Percentiles rank a stretch among this genome's conserved stretches.
Evolutionary conservation across 2,797 vertebrate species (phyloP).

Genomic region (Sebastes oblongus): DNA sequence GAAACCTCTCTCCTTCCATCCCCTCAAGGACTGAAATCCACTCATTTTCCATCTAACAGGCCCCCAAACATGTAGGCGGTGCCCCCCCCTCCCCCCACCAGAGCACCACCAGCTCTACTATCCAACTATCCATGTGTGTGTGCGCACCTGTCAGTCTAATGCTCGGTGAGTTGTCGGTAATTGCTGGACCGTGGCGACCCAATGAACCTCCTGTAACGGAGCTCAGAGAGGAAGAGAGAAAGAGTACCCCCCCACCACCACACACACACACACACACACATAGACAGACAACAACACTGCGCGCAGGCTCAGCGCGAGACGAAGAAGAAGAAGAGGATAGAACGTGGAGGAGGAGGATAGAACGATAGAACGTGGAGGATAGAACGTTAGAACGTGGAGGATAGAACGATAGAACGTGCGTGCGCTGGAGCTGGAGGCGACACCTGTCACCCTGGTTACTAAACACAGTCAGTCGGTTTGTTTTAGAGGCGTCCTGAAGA

Average conservation of each 20-base stretch:
- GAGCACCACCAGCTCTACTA: not conserved
- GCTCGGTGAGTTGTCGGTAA: slow-evolving; percentile 61
- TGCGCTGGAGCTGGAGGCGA: slow-evolving; percentile 60
- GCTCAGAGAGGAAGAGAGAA: slow-evolving; percentile 32
- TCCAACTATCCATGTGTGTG: slow-evolving; percentile 1
- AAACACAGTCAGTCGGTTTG: slow-evolving; percentile 59
- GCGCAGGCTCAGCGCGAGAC: slow-evolving; percentile 20
- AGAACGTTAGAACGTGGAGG: slow-evolving; percentile 1
- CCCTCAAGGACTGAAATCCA: slow-evolving; percentile 15
- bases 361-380: not conserved
- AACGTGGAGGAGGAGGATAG: not conserved
- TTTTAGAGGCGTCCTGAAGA: slow-evolving; percentile 37
- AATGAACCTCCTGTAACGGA: slow-evolving; percentile 66
- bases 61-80: slow-evolving; percentile 14
- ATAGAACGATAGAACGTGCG: slow-evolving; percentile 17
- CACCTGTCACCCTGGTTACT: slow-evolving; percentile 66
- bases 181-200: slow-evolving; percentile 70
- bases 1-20: not conserved
- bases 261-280: not conserved
- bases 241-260: too few relatives aligned
- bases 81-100: not conserved
- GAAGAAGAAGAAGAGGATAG: slow-evolving; percentile 10
- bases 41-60: slow-evolving; percentile 34
- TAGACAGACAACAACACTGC: not conserved
- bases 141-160: slow-evolving; percentile 64